Evolutionary conservation across 2,113 vertebrate genomes (phyloP), one percentile per base, ranked within the genome.

Genomic region (Vidua chalybeata): DNA sequence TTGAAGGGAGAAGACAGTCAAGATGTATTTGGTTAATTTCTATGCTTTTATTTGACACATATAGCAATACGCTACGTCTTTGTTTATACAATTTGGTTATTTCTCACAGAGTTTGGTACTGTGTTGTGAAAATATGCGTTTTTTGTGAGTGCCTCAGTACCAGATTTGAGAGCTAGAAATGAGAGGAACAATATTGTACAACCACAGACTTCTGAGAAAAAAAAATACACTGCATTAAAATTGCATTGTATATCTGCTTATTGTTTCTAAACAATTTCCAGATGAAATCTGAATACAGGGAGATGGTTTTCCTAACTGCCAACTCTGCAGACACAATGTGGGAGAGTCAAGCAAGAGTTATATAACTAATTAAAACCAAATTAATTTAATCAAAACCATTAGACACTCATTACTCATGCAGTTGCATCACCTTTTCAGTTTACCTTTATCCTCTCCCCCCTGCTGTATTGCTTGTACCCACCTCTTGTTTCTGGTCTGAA

Each of bases 381-480:
- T 89, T 94, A 94, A 92, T 90, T 88, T 93, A 95, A 93, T 90
- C 64, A 93, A 93, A 94, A 49, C 62, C 76, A 92, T 90, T 93
- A 92, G 37, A n/a, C 28, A 46, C 23, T 86, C 3, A 0, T 90
- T 91, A 80, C 23, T 27, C 11, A 1, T 54, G 21, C 49, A 93
- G 24, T 23, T 89, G 61, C 37, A 46, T 46, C 74, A 81, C 61
- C 55, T 84, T 90, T 86, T 74, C 75, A 77, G 19, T 81, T 94
- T 64, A 86, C 59, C 35, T 90, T 81, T 75, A 63, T 49, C 15
- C 14, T 83, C 14, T 35, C 9, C 23, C 13, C 6, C 0, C 6
- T n/a, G 7, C 7, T 63, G 2, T 31, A 39, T 22, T 72, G 31
- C 30, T 63, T 71, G n/a, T 23, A 77, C 2, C 2, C 6, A 45